Evolutionary conservation across 2,113 vertebrate species (phyloP).

Genomic region (Aviceda subcristata): DNA sequence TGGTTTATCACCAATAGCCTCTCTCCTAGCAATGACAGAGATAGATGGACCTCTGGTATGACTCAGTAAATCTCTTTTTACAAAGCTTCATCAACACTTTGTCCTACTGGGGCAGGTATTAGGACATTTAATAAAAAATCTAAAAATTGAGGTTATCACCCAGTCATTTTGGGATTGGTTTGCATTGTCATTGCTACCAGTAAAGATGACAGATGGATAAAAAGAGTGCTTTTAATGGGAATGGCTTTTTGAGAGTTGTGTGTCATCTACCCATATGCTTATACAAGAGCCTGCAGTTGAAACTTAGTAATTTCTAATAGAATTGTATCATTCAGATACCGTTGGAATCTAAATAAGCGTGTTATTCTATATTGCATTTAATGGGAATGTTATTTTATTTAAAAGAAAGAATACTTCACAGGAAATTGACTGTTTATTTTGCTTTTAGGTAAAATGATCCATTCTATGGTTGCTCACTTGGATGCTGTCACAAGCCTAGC

Average conservation of each 20-base stretch:
- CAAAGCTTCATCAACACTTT: background rate
- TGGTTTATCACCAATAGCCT: background rate
- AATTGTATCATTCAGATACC: background rate
- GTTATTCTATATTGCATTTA: background rate
- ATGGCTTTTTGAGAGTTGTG: background rate
- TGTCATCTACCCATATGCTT: background rate
- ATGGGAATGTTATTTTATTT: background rate
- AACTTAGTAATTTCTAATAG: background rate
- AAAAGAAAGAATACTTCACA: background rate
- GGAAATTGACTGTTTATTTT: slow-evolving; percentile 29
- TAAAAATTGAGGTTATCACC: background rate
- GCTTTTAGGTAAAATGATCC: slow-evolving; percentile 91
- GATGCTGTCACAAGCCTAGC: slow-evolving; percentile 98
- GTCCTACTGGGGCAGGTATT: background rate
- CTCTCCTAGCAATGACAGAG: background rate
- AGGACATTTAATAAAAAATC: background rate
- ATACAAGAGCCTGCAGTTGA: background rate
- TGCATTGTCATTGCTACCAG: background rate
- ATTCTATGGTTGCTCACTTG: slow-evolving; percentile 98
- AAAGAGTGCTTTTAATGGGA: background rate
- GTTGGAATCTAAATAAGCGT: background rate
- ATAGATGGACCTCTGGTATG: background rate
- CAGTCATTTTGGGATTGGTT: background rate
- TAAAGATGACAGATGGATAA: background rate
- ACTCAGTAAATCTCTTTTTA: background rate